Conservation (phyloP, 2,113 vertebrate genomes). For the Actinemys pallida region DNA sequence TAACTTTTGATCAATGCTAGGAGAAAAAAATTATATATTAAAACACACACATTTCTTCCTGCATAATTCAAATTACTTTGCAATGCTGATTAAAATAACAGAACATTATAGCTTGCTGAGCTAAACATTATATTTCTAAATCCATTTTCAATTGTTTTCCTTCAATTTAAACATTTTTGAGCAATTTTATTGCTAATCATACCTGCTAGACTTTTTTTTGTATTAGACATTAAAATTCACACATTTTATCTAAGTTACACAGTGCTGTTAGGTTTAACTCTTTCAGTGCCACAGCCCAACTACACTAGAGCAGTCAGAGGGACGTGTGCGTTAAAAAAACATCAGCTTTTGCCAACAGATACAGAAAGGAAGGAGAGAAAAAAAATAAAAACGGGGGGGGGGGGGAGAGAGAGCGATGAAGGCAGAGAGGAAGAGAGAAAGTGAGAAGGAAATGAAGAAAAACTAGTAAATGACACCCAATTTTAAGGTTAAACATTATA, state of each 20-base stretch:
- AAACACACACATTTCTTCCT: slow-evolving; percentile 73
- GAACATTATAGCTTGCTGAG: slow-evolving; percentile 81
- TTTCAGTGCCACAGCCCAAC: slow-evolving; percentile 31
- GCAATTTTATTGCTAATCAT: slow-evolving; percentile 84
- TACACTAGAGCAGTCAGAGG: not conserved
- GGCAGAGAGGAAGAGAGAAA: not conserved
- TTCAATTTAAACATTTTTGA: slow-evolving; percentile 83
- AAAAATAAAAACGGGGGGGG: not conserved
- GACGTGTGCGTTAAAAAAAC: not conserved
- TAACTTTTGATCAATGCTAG: slow-evolving; percentile 66
- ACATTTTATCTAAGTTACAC: slow-evolving; percentile 65
- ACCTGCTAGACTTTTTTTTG: slow-evolving; percentile 75
- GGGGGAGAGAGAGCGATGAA: accelerated
- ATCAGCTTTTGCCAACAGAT: not conserved
- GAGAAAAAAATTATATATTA: slow-evolving; percentile 63
- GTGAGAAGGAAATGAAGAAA: not conserved
- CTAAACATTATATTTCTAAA: slow-evolving; percentile 83
- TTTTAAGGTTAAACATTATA: not conserved
- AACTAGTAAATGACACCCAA: not conserved
- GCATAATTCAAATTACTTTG: slow-evolving; percentile 77
- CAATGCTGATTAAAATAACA: slow-evolving; percentile 82
- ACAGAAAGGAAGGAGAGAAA: not conserved
- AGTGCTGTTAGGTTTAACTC: slow-evolving; percentile 69
- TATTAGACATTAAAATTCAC: slow-evolving; percentile 82
- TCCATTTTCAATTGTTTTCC: slow-evolving; percentile 83